Evolutionary conservation across 2,113 vertebrate species (phyloP).

Genomic region (Urocitellus parryii): DNA sequence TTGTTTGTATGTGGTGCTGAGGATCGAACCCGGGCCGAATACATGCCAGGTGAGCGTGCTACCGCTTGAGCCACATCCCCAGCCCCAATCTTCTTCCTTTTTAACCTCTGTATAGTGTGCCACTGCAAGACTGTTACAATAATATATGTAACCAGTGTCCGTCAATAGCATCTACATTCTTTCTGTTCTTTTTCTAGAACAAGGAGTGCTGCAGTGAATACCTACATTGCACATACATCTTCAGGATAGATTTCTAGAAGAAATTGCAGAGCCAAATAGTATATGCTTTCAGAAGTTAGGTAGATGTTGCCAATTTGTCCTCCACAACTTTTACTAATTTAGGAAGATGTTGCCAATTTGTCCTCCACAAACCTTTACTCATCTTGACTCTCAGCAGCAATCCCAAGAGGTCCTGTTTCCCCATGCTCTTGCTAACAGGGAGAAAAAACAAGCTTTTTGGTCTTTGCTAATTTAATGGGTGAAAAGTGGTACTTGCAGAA

Average conservation of each 20-base stretch:
- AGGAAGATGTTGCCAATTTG: not conserved
- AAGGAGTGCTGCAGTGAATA: not conserved
- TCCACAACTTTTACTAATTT: not conserved
- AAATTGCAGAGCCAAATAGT: not conserved
- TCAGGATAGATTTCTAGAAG: not conserved
- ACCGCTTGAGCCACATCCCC: no score
- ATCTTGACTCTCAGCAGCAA: not conserved
- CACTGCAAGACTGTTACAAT: not conserved
- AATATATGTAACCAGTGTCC: not conserved
- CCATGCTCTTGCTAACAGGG: not conserved
- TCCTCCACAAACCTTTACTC: not conserved
- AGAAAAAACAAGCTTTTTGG: not conserved
- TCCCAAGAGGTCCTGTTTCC: not conserved
- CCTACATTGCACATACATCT: not conserved
- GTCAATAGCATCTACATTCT: not conserved
- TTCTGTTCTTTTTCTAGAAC: slow-evolving; percentile 21
- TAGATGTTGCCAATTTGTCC: not conserved
- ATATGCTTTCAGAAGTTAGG: not conserved
- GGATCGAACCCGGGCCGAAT: no score
- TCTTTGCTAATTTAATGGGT: not conserved
- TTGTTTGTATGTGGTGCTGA: no score
- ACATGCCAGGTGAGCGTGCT: no score
- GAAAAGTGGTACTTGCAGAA: slow-evolving; percentile 1
- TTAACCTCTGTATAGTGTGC: not conserved
- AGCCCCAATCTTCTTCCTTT: not conserved